Conservation (phyloP, 2,113 vertebrate species). For the Pachycephala philippinensis region DNA sequence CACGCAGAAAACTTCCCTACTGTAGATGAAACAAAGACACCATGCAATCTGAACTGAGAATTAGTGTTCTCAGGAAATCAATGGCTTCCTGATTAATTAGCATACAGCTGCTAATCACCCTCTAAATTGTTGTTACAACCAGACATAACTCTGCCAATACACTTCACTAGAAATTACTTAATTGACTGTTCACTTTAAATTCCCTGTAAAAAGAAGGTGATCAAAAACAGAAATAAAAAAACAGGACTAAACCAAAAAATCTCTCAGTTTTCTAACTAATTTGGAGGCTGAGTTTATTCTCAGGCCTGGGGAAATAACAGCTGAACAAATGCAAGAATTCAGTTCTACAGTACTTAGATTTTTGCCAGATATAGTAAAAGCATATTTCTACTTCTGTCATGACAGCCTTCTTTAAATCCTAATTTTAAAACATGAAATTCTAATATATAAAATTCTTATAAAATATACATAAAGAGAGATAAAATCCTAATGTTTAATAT, state of each 20-base stretch:
- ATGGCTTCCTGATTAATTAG: slow-evolving; percentile 60
- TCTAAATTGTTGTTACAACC: slow-evolving; percentile 48
- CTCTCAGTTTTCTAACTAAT: not conserved
- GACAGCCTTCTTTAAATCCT: not conserved
- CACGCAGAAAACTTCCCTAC: not conserved
- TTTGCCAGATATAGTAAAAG: not conserved
- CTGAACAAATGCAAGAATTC: not conserved
- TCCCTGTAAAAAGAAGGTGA: not conserved
- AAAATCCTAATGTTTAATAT: not conserved
- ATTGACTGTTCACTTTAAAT: slow-evolving; percentile 5
- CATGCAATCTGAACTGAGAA: slow-evolving; percentile 54
- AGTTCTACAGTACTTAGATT: not conserved
- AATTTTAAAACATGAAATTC: not conserved
- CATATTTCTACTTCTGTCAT: not conserved
- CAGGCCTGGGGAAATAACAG: not conserved
- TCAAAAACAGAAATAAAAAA: not conserved
- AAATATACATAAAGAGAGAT: not conserved
- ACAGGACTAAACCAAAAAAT: not conserved
- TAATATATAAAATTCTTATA: not conserved
- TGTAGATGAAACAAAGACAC: slow-evolving; percentile 40
- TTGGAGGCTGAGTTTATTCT: not conserved
- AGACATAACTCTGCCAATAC: slow-evolving; percentile 41
- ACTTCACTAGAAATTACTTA: slow-evolving; percentile 17
- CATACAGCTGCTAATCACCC: slow-evolving; percentile 74
- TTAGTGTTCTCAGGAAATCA: slow-evolving; percentile 66